Conservation (phyloP, 2,888 invertebrate genomes). For the Tromatobia lineatoria region DNA sequence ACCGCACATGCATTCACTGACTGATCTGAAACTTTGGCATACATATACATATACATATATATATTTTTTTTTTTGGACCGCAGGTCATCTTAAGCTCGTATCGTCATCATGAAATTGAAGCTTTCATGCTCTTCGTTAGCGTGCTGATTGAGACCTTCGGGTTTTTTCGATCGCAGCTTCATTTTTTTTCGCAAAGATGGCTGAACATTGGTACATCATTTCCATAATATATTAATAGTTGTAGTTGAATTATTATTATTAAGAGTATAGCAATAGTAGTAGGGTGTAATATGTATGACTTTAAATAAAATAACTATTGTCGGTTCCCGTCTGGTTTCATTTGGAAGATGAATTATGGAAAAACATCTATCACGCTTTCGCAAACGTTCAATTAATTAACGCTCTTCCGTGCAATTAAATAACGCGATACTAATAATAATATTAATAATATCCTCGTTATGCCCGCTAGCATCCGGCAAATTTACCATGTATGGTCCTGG, state of each 20-base stretch:
- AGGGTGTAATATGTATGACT: slow-evolving; percentile 32
- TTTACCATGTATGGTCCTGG: slow-evolving; percentile 68
- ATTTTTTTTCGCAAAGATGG: slow-evolving; percentile 24
- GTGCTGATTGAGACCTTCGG: slow-evolving; percentile 1
- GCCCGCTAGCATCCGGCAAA: slow-evolving; percentile 39
- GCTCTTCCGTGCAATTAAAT: slow-evolving; percentile 24
- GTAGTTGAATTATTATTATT: not conserved
- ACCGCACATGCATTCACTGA: slow-evolving; percentile 42
- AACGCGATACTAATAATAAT: slow-evolving; percentile 28
- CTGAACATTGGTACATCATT: slow-evolving; percentile 47
- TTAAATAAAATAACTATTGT: slow-evolving; percentile 56
- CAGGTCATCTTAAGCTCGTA: slow-evolving; percentile 61
- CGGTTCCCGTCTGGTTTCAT: slow-evolving; percentile 35
- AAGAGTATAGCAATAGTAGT: not conserved
- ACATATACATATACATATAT: slow-evolving; percentile 41
- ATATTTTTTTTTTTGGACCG: slow-evolving; percentile 57
- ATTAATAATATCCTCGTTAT: slow-evolving; percentile 35
- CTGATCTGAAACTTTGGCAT: slow-evolving; percentile 57
- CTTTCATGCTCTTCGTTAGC: slow-evolving; percentile 8
- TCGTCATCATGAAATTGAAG: slow-evolving; percentile 31
- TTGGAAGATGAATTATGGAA: slow-evolving; percentile 50
- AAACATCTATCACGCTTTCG: slow-evolving; percentile 19
- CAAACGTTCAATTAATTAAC: slow-evolving; percentile 24
- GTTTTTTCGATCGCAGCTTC: slow-evolving; percentile 11
- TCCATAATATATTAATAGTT: slow-evolving; percentile 20